Base-by-base conservation (phyloP, 2,888 invertebrate species). In the Caradrina kadenii region DNA sequence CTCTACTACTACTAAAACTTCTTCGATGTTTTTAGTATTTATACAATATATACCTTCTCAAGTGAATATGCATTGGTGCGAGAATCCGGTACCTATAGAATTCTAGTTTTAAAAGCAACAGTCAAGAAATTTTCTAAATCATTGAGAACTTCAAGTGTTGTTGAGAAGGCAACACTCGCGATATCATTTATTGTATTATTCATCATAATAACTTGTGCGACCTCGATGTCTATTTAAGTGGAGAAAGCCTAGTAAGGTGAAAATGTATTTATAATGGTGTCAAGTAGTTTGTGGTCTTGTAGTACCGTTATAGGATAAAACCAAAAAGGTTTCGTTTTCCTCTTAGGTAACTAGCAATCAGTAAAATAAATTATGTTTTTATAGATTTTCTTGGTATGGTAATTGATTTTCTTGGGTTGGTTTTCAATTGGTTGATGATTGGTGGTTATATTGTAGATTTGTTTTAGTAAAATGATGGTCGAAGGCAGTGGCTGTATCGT, bases 171-270 rank as follows among this genome's bases (percentile, higher is more conserved):
- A 70, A 63, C 35, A 54, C 49, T 60, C n/a, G 54, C 60, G 53
- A 39, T 67, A 45, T 61, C 61, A 67, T n/a, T n/a, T n/a, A n/a
- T 53, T 63, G 68, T 79, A 56, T 71, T 59, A 71, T 79, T 76
- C 68, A 67, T 58, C 42, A 68, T 60, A 55, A 70, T 71, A 64
- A 72, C 39, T 45, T 76, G 7, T 63, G 17, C 63, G 71, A 26
- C 80, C 80, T 80, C 72, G 52, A 76, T 77, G 35, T 39, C 17
- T 26, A n/a, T 22, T 54, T 62, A 63, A 72, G 64, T 53, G 63
- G 85, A 72, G 83, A 83, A 76, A 79, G 82, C 61, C 10, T 49
- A 31, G 19, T 50, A 26, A 26, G 8, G 54, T 42, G 22, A 35
- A 48, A 35, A 68, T 55, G n/a, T 62, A 45, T 22, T 13, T 48